Evolutionary conservation across 2,888 invertebrate species (phyloP), one percentile per base, ranked within the genome.

Genomic region (Pyrrhia umbra): DNA sequence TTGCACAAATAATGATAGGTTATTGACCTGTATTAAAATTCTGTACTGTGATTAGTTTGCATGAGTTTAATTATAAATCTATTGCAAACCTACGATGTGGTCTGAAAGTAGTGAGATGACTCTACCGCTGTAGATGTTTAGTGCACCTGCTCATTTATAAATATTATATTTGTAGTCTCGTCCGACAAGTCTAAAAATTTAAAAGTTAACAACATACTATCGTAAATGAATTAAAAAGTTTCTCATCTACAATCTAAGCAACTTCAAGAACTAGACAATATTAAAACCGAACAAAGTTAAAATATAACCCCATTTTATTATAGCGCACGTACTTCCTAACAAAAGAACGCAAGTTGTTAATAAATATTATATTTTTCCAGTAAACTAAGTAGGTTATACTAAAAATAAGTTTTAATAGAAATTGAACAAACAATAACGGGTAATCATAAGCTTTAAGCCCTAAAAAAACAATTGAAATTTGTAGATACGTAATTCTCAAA

Each of bases 401-500:
- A 43, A 0, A 9, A 37, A 18, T 18, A 72, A 25, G 21, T 56
- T 56, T 16, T 18, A 47, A 42, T 39, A 47, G 10, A 43, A 57
- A 49, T 65, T 23, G 6, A 21, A 66, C 42, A 3, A 49, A 42
- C 37, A 49, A 43, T 8, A 65, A 58, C 65, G 23, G 18, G 27
- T 69, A 66, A 55, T 45, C 16, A 51, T 50, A 46, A 10, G 37
- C 30, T 25, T 51, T 52, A 56, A 56, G 39, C 50, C 70, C 20
- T 40, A 40, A 58, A 67, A 71, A 75, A 72, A 71, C 69, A 65
- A 74, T 66, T 78, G 72, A 67, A 73, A 84, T 84, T 83, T 70
- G 68, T 71, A 82, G 81, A 83, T 82, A 71, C 75, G 79, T 83
- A 77, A 79, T 63, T 80, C 74, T 70, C 54, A 46, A 55, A 59